Evolutionary conservation across 2,113 vertebrate genomes (phyloP).

Genomic region (Microtus pennsylvanicus): DNA sequence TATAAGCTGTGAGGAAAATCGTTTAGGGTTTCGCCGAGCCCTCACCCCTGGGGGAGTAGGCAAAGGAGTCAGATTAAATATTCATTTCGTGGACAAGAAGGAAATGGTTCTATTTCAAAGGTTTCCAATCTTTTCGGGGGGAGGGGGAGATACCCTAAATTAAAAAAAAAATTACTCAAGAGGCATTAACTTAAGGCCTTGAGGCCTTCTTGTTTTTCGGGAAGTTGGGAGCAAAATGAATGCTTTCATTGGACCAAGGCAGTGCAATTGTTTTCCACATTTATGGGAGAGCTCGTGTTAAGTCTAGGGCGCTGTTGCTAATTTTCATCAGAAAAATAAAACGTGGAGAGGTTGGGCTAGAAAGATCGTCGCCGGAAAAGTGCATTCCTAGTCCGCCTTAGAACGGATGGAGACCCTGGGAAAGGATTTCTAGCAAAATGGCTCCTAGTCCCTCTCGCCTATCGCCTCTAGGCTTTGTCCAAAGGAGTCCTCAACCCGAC

Average conservation of each 20-base stretch:
- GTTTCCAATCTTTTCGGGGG: constrained; percentile 37
- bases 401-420: not conserved
- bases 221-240: not conserved
- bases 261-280: not conserved
- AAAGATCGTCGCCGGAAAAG: not conserved
- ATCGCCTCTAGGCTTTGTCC: not conserved
- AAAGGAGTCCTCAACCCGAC: not conserved
- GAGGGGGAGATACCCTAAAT: not conserved
- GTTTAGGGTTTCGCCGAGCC: constrained; percentile 31
- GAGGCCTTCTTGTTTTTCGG: not conserved
- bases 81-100: constrained; percentile 38
- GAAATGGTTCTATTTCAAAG: not conserved
- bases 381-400: not conserved
- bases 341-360: not conserved
- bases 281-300: not conserved
- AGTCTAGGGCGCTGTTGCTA: not conserved
- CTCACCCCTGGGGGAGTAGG: not conserved
- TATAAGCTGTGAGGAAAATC: constrained; percentile 67
- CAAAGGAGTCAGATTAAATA: constrained; percentile 48
- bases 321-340: not conserved
- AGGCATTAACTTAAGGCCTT: not conserved
- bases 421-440: not conserved
- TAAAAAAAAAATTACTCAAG: not conserved
- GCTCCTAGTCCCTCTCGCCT: not conserved
- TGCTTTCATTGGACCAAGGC: not conserved